A percentile compares a stretch with the other conserved stretches of the same genome.
These are phyloP conservation scores for Prunella fulvescens DNA, from an alignment of 2,113 vertebrate genomes.

Conservation along the genomic window DNA sequence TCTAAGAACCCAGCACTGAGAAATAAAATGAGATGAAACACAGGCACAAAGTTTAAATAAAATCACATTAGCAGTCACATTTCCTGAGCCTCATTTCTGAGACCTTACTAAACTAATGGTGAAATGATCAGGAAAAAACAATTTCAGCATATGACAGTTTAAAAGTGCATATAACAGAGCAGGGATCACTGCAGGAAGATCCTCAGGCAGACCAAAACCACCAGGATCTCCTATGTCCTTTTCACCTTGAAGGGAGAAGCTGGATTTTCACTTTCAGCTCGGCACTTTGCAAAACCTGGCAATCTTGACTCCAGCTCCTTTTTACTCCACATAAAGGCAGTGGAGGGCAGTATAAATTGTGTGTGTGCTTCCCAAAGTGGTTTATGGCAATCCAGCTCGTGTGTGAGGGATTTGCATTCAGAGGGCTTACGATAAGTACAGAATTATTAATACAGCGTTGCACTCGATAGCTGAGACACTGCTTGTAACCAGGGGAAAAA, in stretches of 20 bases:
- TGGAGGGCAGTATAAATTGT: slow-evolving; percentile 11
- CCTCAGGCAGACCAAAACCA: neutral
- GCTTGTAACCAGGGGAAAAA: slow-evolving; percentile 8
- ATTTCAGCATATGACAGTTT: neutral
- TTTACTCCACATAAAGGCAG: neutral
- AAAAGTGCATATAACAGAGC: neutral
- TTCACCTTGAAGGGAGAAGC: slow-evolving; percentile 46
- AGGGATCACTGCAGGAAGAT: neutral
- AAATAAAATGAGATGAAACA: neutral
- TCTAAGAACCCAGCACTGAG: neutral
- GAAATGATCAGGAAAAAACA: neutral
- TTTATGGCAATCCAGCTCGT: neutral
- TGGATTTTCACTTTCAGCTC: neutral
- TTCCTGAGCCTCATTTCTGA: neutral
- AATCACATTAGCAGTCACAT: neutral
- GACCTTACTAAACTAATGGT: neutral
- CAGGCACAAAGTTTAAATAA: neutral
- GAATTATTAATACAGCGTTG: slow-evolving; percentile 33
- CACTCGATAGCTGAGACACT: slow-evolving; percentile 8
- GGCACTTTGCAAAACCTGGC: slow-evolving; percentile 14
- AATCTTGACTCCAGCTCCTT: slow-evolving; percentile 8
- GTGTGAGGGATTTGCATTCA: slow-evolving; percentile 32
- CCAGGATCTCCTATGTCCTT: slow-evolving; percentile 5
- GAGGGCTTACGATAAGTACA: neutral
- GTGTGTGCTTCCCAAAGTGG: neutral